Evolutionary conservation across 2,888 invertebrate genomes (phyloP).

Genomic region (Latrodectus hesperus): DNA sequence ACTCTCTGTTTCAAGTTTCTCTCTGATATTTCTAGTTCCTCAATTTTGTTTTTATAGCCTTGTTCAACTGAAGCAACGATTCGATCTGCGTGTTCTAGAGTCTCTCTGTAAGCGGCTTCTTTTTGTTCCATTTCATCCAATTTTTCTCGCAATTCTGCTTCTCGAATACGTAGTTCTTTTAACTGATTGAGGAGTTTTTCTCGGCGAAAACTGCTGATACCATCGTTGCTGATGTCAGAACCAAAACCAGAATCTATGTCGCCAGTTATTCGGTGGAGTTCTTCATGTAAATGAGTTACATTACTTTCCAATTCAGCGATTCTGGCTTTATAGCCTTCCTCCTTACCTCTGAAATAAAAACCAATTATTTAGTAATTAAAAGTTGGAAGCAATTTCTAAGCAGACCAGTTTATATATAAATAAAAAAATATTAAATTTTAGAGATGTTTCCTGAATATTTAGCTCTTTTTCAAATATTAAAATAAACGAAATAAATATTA

Average conservation of each 20-base stretch:
- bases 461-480: too few species aligned
- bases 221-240: slow-evolving; percentile 25
- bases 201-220: slow-evolving; percentile 32
- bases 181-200: slow-evolving; percentile 48
- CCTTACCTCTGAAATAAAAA: slow-evolving; percentile 40
- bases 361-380: not conserved
- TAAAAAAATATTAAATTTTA: too few species aligned
- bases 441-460: too few species aligned
- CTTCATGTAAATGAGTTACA: slow-evolving; percentile 59
- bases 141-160: slow-evolving; percentile 75
- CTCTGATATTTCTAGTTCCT: slow-evolving; percentile 68
- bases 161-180: slow-evolving; percentile 50
- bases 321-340: slow-evolving; percentile 62
- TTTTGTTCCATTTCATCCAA: slow-evolving; percentile 69
- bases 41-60: slow-evolving; percentile 70
- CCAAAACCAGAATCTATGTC: slow-evolving; percentile 40
- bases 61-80: slow-evolving; percentile 71
- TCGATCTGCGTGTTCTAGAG: slow-evolving; percentile 71
- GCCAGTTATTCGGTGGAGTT: slow-evolving; percentile 55
- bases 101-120: slow-evolving; percentile 71
- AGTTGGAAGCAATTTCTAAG: too few species aligned
- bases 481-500: too few species aligned
- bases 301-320: slow-evolving; percentile 65
- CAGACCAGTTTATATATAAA: too few species aligned
- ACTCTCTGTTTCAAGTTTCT: slow-evolving; percentile 45